Evolutionary conservation across 1,140 invertebrate genomes (phyloP).

Genomic region (Trachelipus rathkii): DNA sequence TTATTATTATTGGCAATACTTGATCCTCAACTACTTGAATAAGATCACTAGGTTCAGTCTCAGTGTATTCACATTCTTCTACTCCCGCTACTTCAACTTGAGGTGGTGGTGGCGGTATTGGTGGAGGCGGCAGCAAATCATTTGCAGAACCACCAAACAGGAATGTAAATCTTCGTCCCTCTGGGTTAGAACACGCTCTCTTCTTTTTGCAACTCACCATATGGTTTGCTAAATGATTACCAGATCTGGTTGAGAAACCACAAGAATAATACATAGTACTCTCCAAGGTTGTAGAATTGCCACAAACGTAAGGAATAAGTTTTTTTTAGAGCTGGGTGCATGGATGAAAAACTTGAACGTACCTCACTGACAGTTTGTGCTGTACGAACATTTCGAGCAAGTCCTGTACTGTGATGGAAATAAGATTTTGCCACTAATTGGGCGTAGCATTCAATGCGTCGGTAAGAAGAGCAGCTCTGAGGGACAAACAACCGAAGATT

Average conservation of each 20-base stretch:
- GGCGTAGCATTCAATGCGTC: conserved; percentile 67
- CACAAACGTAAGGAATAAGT: conserved; percentile 29
- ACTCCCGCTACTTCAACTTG: background rate
- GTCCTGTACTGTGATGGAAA: conserved; percentile 65
- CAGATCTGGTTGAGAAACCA: conserved; percentile 64
- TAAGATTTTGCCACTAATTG: conserved; percentile 61
- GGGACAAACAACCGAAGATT: background rate
- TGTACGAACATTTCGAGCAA: conserved; percentile 70
- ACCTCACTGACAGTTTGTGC: conserved; percentile 69
- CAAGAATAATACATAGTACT: conserved; percentile 67
- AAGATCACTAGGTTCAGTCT: background rate
- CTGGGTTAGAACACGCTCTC: background rate
- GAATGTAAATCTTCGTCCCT: background rate
- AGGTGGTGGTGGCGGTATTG: background rate
- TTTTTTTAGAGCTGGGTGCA: conserved; percentile 19
- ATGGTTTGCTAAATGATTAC: conserved; percentile 51
- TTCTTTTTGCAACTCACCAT: background rate
- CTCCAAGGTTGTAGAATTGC: conserved; percentile 37
- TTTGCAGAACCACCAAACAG: background rate
- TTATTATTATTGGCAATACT: too few relatives aligned
- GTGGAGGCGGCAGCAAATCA: background rate
- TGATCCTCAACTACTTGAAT: background rate
- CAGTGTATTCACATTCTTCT: background rate
- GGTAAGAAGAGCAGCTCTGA: conserved; percentile 3
- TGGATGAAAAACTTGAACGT: conserved; percentile 53